Evolutionary conservation across 2,797 vertebrate species (phyloP).

Genomic region (Acanthiza pusilla): DNA sequence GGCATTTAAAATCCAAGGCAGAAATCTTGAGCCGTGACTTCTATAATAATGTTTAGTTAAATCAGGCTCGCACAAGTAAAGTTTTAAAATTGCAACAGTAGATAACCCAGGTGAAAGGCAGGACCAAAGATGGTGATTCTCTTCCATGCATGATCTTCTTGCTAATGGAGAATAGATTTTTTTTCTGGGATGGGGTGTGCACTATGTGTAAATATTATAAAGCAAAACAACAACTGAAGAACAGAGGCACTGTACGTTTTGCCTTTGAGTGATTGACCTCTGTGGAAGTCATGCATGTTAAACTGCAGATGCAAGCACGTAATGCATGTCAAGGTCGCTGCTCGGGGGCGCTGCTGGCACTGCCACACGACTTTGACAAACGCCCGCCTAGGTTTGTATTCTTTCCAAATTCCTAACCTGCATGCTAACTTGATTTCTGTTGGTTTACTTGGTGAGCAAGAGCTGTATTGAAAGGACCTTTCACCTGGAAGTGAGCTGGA

Average conservation of each 20-base stretch:
- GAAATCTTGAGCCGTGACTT: background rate
- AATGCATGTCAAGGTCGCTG: background rate
- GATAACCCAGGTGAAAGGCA: background rate
- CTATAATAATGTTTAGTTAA: background rate
- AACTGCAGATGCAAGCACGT: background rate
- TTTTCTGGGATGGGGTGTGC: background rate
- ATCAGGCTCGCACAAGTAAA: background rate
- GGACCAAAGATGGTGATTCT: background rate
- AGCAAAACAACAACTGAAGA: background rate
- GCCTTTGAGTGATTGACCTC: conserved; percentile 20
- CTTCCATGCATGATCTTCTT: background rate
- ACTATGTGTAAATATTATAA: background rate
- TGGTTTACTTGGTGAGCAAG: background rate
- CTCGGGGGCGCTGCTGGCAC: background rate
- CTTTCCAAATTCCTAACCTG: background rate
- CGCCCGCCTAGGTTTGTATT: background rate
- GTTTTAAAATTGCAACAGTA: background rate
- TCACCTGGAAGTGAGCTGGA: background rate
- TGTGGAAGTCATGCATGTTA: conserved; percentile 14
- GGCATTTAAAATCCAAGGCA: background rate
- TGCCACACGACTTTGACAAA: background rate
- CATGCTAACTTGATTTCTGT: background rate
- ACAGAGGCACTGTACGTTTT: background rate
- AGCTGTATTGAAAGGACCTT: background rate
- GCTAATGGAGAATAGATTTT: background rate